Evolutionary conservation across 2,888 invertebrate species (phyloP), one percentile per base, ranked within the genome.

Genomic region (Ormyrus pomaceus): DNA sequence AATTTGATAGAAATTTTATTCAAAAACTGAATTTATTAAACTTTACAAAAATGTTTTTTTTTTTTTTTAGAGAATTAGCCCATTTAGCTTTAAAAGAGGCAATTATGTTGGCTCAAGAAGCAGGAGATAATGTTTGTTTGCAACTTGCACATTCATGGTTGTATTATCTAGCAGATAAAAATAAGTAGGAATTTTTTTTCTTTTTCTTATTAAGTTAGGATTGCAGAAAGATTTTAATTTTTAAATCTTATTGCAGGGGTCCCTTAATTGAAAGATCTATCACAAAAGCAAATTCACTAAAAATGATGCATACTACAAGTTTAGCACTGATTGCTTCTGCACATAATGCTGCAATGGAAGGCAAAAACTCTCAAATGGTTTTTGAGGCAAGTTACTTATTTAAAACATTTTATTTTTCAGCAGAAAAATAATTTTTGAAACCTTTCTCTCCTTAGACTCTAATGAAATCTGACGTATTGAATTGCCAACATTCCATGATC

Each of bases 111-210:
- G 96, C 97, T 5, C 97, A 98, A 90, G 96, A 97, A 91, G 95
- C 95, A 78, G 96, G 95, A 80, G 98, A 98, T 89, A 95, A 95
- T 86, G 93, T 95, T 75, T 97, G 97, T 88, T 92, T 97, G 74
- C 96, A 97, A 90, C 94, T 96, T 87, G 96, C 96, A 73, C 94
- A 96, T 87, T 95, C 95, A 69, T 98, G 96, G 97, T 93, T 96
- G 86, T 94, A 94, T 84, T 93, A 94, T 83, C 90, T 94, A 19
- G 92, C 92, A 5, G 92, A 87, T 55, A 88, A 91, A 50, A 89
- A 91, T 81, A 91, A 91, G 91, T 91, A 83, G 81, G 85, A 79
- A 78, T 10, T 13, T 46, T 74, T 74, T 66, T 50, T 72, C 19
- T 9, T 10, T 13, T 48, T 64, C 6, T 45, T 64, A 59, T 34